Conservation (phyloP, 2,797 vertebrate species). For the Potorous gilbertii region DNA sequence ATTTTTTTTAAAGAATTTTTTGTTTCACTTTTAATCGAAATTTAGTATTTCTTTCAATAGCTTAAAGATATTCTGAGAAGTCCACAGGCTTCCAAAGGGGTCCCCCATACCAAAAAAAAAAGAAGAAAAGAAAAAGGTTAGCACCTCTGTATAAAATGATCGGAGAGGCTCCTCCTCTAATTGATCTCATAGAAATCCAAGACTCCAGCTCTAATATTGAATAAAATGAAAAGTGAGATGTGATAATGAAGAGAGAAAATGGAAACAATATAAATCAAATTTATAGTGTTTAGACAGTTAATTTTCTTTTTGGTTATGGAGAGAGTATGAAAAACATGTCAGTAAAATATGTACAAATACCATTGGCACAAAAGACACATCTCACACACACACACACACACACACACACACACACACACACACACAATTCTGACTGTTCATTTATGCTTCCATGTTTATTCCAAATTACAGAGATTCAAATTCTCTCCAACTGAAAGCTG, state of each 20-base stretch:
- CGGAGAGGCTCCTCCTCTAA: neutral
- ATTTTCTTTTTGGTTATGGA: constrained; percentile 34
- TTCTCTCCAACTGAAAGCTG: constrained; percentile 19
- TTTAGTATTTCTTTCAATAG: neutral
- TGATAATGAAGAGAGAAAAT: constrained; percentile 25
- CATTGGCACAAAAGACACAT: neutral
- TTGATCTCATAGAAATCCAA: constrained; percentile 17
- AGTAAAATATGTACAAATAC: neutral
- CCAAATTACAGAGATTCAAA: constrained; percentile 5
- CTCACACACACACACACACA: fast-evolving
- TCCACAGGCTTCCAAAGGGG: neutral
- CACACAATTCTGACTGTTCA: neutral
- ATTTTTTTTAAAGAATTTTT: neutral
- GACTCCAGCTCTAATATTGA: neutral
- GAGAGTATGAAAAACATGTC: constrained; percentile 31
- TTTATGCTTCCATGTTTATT: neutral
- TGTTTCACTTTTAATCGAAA: neutral
- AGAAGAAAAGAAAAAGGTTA: neutral
- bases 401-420: neutral
- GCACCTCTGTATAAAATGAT: neutral
- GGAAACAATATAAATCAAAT: constrained; percentile 6
- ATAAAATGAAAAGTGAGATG: neutral
- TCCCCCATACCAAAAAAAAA: neutral
- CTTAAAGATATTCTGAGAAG: neutral
- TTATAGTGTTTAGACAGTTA: neutral